phyloP scores from a whole-genome alignment of 2,113 vertebrate species.

The Mobula hypostoma region DNA sequence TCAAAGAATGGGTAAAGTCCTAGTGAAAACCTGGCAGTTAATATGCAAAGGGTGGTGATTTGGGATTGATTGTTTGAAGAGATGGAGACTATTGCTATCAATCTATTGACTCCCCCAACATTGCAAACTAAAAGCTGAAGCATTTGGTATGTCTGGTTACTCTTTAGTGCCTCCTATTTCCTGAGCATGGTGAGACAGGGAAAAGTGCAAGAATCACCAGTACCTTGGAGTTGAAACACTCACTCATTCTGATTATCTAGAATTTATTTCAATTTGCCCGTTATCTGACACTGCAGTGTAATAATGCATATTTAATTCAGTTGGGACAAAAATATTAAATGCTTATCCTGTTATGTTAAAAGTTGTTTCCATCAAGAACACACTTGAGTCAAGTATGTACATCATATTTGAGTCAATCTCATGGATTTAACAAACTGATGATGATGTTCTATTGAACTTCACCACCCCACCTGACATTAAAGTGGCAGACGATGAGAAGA shows the following conservation, averaged over 20 bases:
- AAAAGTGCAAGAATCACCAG: neutral
- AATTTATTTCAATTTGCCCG: neutral
- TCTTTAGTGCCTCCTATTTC: neutral
- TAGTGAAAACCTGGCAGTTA: neutral
- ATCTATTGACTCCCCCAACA: neutral
- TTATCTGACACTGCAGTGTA: neutral
- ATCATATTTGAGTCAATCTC: neutral
- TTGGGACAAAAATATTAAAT: neutral
- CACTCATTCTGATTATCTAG: neutral
- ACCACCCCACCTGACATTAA: neutral
- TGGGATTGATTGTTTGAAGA: neutral
- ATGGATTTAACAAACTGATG: neutral
- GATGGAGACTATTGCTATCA: neutral
- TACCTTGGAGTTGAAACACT: neutral
- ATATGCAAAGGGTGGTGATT: neutral
- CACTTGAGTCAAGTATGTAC: neutral
- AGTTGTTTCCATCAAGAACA: neutral
- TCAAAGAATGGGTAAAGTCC: neutral
- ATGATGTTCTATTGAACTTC: neutral
- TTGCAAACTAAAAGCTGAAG: neutral
- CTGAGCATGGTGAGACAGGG: neutral
- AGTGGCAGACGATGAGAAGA: constrained; percentile 4
- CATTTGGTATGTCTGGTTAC: neutral
- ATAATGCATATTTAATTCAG: neutral
- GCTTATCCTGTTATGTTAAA: neutral